Base-by-base conservation (phyloP, 1,140 invertebrate species). In the Cephus cinctus region DNA sequence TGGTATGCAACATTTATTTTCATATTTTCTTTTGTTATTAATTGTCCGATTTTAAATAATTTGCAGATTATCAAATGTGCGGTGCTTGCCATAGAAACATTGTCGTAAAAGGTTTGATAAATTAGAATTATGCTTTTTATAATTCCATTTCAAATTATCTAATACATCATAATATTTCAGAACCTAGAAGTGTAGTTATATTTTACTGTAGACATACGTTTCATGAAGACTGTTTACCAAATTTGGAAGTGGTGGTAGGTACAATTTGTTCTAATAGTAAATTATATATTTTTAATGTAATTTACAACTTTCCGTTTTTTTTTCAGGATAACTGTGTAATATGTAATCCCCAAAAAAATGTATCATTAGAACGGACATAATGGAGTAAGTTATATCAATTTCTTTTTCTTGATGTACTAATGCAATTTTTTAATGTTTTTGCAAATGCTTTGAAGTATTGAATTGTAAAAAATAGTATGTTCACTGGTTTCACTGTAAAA, bases 121-220 rank as follows among this genome's bases (percentile, higher is more conserved):
- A 32, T 38, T 40, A 44, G 5, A 19, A 18, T 49, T 14, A 47
- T n/a, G n/a, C n/a, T n/a, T n/a, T n/a, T n/a, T n/a, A n/a, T n/a
- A n/a, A n/a, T n/a, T n/a, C n/a, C n/a, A n/a, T n/a, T n/a, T n/a
- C n/a, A n/a, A n/a, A n/a, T n/a, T n/a, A n/a, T n/a, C n/a, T n/a
- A n/a, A n/a, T n/a, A n/a, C n/a, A n/a, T n/a, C n/a, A n/a, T n/a
- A n/a, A n/a, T n/a, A n/a, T 65, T 64, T 71, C 74, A 71, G 86
- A 89, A 65, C 81, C 82, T 8, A 85, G 81, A 58, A 84, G 87
- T 70, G 73, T 94, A 53, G 76, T 87, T 47, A 81, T 92, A 31
- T 98, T 94, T 69, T 89, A 91, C 65, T 98, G 94, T 66, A 86
- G 86, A 52, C 94, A 98, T 77, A 82, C 85, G 1, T 96, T 94